phyloP scores from a whole-genome alignment of 2,888 invertebrate species.

The Apamea monoglypha region DNA sequence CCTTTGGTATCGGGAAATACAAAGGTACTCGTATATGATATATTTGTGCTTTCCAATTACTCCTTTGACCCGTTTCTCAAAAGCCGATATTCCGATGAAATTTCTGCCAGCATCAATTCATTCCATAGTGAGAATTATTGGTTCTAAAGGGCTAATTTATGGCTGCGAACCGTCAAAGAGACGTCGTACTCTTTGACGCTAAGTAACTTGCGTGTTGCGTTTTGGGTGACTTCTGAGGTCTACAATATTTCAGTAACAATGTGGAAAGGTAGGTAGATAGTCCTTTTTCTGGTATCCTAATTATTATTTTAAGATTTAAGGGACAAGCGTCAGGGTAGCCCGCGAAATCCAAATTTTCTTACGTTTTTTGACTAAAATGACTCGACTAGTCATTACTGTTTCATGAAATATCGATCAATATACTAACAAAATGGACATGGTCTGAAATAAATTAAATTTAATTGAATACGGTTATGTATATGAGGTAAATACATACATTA shows the following conservation, averaged over 20 bases:
- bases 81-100: background rate
- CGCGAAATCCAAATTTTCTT: too few species aligned
- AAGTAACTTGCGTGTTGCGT: background rate
- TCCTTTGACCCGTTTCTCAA: background rate
- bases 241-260: background rate
- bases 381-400: background rate
- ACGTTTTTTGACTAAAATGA: too few species aligned
- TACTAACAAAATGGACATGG: too few species aligned
- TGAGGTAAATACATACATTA: too few species aligned
- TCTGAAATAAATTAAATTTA: too few species aligned
- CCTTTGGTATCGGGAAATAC: background rate
- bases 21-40: too few species aligned
- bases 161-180: background rate
- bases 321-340: too few species aligned
- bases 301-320: background rate
- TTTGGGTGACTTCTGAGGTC: background rate
- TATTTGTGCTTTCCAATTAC: background rate
- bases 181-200: too few species aligned
- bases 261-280: background rate
- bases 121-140: background rate
- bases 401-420: too few species aligned
- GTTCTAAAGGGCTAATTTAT: background rate
- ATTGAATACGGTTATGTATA: too few species aligned
- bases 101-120: background rate
- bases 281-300: background rate